A percentile compares a stretch with the other conserved stretches of the same genome.
Conservation (phyloP, 2,113 vertebrate species). For the Urocitellus parryii region DNA sequence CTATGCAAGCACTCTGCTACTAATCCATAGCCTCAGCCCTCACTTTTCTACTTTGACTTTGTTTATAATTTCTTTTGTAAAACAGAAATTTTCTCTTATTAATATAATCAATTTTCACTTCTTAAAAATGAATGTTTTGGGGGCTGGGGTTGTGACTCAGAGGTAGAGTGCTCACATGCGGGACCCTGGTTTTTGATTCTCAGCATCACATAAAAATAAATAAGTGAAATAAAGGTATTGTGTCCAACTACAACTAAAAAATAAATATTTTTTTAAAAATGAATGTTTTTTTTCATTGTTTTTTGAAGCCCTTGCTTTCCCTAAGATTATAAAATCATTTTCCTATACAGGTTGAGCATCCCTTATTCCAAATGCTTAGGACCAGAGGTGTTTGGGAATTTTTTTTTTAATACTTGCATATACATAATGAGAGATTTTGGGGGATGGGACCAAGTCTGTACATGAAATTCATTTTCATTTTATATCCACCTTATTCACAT, state of each 20-base stretch:
- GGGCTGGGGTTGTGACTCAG: too few species aligned
- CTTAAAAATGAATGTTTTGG: not conserved
- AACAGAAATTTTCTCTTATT: not conserved
- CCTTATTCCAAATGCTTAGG: not conserved
- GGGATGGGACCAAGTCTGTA: not conserved
- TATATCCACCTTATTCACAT: not conserved
- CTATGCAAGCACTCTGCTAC: too few species aligned
- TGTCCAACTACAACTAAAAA: too few species aligned
- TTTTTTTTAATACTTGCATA: not conserved
- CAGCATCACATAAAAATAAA: too few species aligned
- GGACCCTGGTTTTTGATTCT: too few species aligned
- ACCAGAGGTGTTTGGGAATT: not conserved
- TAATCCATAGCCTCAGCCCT: too few species aligned
- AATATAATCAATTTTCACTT: constrained; percentile 24
- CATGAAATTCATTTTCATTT: not conserved
- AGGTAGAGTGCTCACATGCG: too few species aligned
- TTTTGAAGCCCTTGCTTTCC: not conserved
- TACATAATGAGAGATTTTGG: not conserved
- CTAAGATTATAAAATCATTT: constrained; percentile 45
- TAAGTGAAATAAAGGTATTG: too few species aligned
- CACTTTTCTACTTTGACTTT: not conserved
- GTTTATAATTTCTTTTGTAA: constrained; percentile 5
- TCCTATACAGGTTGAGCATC: not conserved
- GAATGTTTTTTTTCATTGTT: constrained; percentile 8
- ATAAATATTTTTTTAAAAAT: not conserved